A percentile compares a stretch with the other conserved stretches of the same genome.
These are phyloP conservation scores for Phrynocephalus forsythii DNA, from an alignment of 2,797 vertebrate species.

Conservation along the genomic window DNA sequence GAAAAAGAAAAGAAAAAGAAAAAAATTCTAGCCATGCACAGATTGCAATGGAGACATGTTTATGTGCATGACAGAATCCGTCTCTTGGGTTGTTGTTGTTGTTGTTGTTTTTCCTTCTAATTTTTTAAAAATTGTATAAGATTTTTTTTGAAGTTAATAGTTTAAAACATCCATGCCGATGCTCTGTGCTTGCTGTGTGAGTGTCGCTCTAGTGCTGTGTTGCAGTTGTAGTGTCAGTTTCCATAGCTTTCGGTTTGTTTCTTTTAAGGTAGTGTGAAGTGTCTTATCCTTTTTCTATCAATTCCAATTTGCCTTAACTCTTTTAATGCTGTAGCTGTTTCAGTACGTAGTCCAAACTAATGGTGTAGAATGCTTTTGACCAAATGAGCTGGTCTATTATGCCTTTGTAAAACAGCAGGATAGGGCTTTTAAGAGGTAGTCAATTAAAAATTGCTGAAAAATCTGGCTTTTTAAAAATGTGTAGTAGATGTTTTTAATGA, in stretches of 20 bases:
- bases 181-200: conserved; percentile 97
- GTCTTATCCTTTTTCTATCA: conserved; percentile 88
- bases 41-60: conserved; percentile 86
- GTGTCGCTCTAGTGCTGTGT: conserved; percentile 93
- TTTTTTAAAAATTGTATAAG: conserved; percentile 79
- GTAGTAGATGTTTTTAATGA: conserved; percentile 89
- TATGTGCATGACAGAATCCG: conserved; percentile 90
- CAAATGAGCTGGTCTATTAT: conserved; percentile 86
- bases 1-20: conserved; percentile 80
- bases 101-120: conserved; percentile 64
- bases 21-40: conserved; percentile 85
- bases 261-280: conserved; percentile 87
- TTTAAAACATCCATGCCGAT: conserved; percentile 82
- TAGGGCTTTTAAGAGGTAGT: conserved; percentile 89
- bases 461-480: conserved; percentile 86
- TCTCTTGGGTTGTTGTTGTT: conserved; percentile 81
- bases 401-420: conserved; percentile 90
- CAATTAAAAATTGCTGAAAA: conserved; percentile 88
- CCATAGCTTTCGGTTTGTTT: conserved; percentile 85
- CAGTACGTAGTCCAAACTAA: conserved; percentile 87
- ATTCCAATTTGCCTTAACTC: conserved; percentile 96
- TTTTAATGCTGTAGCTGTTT: conserved; percentile 91
- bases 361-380: conserved; percentile 84
- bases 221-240: conserved; percentile 84
- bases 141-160: conserved; percentile 83